A percentile compares a stretch with the other conserved stretches of the same genome.
These are phyloP conservation scores for Noturus placidus DNA, from an alignment of 2,113 vertebrate species.

Conservation along the genomic window DNA sequence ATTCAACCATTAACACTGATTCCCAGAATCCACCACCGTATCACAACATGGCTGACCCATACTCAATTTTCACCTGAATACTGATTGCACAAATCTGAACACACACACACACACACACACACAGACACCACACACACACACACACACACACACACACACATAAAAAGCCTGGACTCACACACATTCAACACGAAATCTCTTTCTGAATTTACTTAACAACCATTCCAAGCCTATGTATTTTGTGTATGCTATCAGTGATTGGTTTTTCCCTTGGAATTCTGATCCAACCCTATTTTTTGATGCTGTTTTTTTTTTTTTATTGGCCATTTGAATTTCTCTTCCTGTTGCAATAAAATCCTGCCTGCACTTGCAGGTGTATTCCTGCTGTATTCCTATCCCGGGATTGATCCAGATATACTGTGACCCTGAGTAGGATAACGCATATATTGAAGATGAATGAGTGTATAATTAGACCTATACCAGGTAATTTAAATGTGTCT, in stretches of 20 bases:
- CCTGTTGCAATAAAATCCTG: neutral
- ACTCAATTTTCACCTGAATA: neutral
- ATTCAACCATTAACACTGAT: neutral
- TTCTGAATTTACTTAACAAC: neutral
- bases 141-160: neutral
- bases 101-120: neutral
- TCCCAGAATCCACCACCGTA: neutral
- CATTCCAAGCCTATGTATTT: neutral
- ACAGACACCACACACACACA: neutral
- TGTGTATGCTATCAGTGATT: neutral
- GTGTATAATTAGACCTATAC: neutral
- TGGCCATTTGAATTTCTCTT: neutral
- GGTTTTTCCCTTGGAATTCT: neutral
- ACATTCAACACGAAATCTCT: neutral
- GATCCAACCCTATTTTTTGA: neutral
- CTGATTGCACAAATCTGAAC: neutral
- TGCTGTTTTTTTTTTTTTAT: neutral
- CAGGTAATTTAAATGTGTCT: neutral
- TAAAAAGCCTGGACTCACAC: neutral
- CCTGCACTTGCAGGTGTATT: neutral
- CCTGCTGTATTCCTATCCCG: neutral
- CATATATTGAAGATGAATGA: neutral
- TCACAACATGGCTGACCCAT: neutral
- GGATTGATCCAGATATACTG: too few species aligned
- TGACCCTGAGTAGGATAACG: neutral